These are phyloP conservation scores for Gasterosteus nipponicus DNA, from an alignment of 2,113 vertebrate species.

Conservation along the genomic window DNA sequence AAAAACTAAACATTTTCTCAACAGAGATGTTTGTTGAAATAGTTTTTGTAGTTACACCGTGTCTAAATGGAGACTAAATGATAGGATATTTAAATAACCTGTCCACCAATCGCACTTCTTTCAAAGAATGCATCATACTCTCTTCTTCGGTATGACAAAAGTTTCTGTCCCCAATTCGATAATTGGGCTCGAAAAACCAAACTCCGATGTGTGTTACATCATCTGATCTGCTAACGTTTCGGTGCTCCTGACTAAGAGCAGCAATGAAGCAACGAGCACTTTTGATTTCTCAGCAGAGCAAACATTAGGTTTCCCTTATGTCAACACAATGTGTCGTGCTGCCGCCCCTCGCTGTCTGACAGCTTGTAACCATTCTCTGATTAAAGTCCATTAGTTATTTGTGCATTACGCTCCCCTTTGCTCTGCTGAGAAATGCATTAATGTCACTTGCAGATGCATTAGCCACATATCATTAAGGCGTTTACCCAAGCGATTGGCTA, in stretches of 20 bases:
- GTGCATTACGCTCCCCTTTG: slow-evolving; percentile 9
- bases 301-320: slow-evolving; percentile 12
- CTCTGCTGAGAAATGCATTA: neutral
- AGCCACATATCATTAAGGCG: slow-evolving; percentile 8
- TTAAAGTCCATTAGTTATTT: slow-evolving; percentile 3
- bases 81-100: neutral
- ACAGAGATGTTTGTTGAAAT: neutral
- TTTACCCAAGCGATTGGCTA: slow-evolving; percentile 1
- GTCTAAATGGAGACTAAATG: neutral
- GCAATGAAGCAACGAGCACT: neutral
- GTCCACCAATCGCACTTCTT: neutral
- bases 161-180: neutral
- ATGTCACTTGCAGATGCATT: neutral
- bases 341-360: neutral
- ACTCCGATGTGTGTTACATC: neutral
- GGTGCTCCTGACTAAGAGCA: neutral
- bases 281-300: neutral
- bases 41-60: neutral
- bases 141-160: neutral
- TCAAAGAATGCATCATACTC: neutral
- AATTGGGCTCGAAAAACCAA: neutral
- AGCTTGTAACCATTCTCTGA: neutral
- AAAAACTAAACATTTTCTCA: neutral
- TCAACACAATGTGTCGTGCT: neutral
- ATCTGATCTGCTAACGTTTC: neutral